Evolutionary conservation across 2,888 invertebrate genomes (phyloP).

Genomic region (Acrobasis suavella): DNA sequence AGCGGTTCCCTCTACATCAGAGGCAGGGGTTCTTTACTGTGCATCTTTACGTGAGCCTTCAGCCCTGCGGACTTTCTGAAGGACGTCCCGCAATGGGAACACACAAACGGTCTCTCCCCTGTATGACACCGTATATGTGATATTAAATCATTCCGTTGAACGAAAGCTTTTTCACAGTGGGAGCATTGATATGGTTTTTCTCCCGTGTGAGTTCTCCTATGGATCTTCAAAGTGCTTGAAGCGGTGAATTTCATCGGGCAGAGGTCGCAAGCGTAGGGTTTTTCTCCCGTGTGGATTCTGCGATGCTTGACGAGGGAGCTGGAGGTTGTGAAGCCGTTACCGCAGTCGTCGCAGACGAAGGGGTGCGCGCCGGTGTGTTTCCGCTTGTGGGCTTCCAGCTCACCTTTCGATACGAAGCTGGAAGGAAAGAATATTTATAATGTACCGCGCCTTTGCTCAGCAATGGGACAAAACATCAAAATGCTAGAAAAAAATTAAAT

Average conservation of each 20-base stretch:
- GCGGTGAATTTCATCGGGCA: conserved; percentile 82
- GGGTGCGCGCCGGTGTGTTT: conserved; percentile 84
- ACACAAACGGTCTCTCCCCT: conserved; percentile 71
- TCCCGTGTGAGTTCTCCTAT: conserved; percentile 82
- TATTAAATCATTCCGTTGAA: conserved; percentile 81
- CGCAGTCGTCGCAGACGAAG: conserved; percentile 81
- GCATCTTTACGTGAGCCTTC: conserved; percentile 75
- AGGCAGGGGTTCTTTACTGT: conserved; percentile 43
- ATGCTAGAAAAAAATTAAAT: too few species aligned
- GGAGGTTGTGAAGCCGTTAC: conserved; percentile 81
- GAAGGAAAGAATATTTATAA: conserved; percentile 26
- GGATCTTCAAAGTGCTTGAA: conserved; percentile 82
- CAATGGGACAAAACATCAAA: too few species aligned
- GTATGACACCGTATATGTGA: conserved; percentile 82
- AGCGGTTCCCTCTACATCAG: neutral
- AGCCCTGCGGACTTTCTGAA: conserved; percentile 79
- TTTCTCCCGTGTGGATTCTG: conserved; percentile 82
- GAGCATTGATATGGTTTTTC: conserved; percentile 82
- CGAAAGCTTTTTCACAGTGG: conserved; percentile 81
- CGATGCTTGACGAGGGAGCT: conserved; percentile 82
- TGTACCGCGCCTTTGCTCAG: too few species aligned
- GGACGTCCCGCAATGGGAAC: conserved; percentile 71
- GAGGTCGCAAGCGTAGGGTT: conserved; percentile 82
- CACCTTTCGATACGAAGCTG: conserved; percentile 79
- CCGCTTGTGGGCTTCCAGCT: conserved; percentile 79